Conservation (phyloP, 2,113 vertebrate species). For the Pao palembangensis region DNA sequence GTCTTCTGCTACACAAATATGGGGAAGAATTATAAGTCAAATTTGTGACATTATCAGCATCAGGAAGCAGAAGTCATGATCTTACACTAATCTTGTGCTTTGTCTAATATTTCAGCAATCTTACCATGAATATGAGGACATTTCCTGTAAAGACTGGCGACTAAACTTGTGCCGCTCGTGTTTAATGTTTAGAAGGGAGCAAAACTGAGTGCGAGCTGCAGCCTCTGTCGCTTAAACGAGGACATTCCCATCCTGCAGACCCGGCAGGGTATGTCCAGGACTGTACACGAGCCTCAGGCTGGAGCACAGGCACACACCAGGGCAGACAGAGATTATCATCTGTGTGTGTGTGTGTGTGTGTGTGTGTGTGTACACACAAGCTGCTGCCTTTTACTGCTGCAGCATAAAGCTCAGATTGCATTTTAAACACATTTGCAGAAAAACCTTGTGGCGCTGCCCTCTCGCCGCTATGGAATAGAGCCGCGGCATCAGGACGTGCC, state of each 20-base stretch:
- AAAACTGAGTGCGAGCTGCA: background rate
- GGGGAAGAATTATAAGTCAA: no score
- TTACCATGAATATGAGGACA: no score
- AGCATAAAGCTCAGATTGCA: conserved; percentile 57
- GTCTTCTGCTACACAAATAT: no score
- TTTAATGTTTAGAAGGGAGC: no score
- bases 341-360: no score
- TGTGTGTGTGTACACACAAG: conserved; percentile 68
- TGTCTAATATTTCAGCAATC: no score
- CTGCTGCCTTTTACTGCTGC: conserved; percentile 67
- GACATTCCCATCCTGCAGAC: conserved; percentile 28
- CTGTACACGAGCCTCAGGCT: conserved; percentile 52
- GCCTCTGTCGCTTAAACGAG: conserved; percentile 26
- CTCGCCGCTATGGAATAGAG: conserved; percentile 35
- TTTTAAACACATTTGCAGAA: conserved; percentile 58
- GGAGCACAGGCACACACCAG: conserved; percentile 60
- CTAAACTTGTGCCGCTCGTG: no score
- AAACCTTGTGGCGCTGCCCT: conserved; percentile 25
- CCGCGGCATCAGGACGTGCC: conserved; percentile 47
- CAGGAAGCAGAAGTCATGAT: no score
- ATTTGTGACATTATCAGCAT: no score
- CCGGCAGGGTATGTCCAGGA: conserved; percentile 24
- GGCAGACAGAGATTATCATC: conserved; percentile 54
- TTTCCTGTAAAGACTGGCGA: no score
- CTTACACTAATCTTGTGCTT: no score